A percentile compares a stretch with the other conserved stretches of the same genome.
These are phyloP conservation scores for Calyptommatus sinebrachiatus DNA, from an alignment of 2,113 vertebrate species.

Conservation along the genomic window DNA sequence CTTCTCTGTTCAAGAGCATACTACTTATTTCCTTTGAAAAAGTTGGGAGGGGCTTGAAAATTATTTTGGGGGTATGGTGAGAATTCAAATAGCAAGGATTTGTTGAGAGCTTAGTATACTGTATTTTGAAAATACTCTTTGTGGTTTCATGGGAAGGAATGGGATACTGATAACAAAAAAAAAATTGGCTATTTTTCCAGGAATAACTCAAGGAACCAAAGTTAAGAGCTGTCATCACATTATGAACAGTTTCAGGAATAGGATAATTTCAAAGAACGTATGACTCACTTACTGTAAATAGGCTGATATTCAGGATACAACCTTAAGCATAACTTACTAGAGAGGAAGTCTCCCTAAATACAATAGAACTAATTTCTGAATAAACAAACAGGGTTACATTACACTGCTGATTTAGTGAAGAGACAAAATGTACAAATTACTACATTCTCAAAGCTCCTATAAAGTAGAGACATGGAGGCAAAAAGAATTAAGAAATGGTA, in stretches of 20 bases:
- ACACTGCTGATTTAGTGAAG: neutral
- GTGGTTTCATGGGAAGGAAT: no score
- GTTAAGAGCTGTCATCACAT: neutral
- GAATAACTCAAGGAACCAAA: neutral
- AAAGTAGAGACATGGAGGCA: neutral
- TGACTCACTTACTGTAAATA: neutral
- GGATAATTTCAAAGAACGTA: neutral
- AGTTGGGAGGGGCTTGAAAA: no score
- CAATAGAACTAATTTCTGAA: neutral
- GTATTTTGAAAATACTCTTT: no score
- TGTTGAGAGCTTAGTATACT: no score
- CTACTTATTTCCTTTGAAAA: no score
- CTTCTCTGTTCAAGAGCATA: no score
- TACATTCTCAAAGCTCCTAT: no score
- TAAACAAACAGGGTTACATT: neutral
- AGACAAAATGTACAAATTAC: neutral
- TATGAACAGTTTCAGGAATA: no score
- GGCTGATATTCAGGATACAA: neutral
- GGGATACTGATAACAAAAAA: no score
- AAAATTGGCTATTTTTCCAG: no score
- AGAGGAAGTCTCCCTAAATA: neutral
- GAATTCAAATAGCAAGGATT: no score
- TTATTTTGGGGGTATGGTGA: no score
- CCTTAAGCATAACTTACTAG: neutral
- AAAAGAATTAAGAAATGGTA: neutral